Percentiles rank a stretch among this genome's conserved stretches.
These are phyloP conservation scores for Pipistrellus pygmaeus DNA, from an alignment of 2,797 vertebrate species.

Conservation along the genomic window DNA sequence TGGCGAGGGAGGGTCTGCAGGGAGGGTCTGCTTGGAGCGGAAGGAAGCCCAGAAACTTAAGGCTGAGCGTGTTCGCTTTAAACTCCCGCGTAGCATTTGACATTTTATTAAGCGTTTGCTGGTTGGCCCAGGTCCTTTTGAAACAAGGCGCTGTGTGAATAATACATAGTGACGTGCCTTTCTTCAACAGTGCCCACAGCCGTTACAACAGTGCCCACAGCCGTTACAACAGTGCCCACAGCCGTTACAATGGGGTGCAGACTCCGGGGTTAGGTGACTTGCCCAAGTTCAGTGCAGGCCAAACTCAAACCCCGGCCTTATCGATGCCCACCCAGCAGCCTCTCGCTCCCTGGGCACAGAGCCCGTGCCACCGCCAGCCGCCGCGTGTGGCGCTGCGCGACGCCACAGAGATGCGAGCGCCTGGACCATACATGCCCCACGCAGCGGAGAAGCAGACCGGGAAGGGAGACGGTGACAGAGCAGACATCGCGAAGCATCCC, in stretches of 20 bases:
- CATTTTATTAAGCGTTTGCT: neutral
- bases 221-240: neutral
- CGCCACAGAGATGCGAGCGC: neutral
- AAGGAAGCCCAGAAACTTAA: neutral
- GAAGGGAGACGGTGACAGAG: neutral
- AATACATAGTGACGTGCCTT: neutral
- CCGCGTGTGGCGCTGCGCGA: neutral
- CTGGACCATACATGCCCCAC: neutral
- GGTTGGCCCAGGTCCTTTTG: neutral
- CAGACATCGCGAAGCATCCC: neutral
- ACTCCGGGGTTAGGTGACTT: neutral
- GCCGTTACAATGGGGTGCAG: neutral
- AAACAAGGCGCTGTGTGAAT: neutral
- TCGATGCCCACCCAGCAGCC: neutral
- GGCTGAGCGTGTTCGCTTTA: neutral
- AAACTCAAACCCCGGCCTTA: neutral
- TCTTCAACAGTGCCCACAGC: neutral
- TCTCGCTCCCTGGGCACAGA: neutral
- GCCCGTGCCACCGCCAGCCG: fast-evolving
- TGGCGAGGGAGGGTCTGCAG: neutral
- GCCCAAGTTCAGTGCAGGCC: neutral
- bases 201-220: neutral
- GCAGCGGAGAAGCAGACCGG: neutral
- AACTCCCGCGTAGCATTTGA: neutral
- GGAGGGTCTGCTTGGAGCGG: neutral